phyloP scores from a whole-genome alignment of 2,888 invertebrate species.

The Dynastes tityus region DNA sequence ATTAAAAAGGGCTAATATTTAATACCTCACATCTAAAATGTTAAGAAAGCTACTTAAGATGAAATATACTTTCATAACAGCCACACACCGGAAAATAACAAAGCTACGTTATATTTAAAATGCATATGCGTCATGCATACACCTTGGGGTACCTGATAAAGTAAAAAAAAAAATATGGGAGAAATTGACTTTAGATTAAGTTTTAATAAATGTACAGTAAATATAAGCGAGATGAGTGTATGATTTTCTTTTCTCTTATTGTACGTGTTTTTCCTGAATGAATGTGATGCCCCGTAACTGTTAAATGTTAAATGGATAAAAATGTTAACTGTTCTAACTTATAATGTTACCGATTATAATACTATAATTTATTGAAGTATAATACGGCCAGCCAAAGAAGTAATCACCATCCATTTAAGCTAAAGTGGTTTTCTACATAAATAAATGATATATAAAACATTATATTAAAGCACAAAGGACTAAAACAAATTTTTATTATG shows the following conservation, averaged over 20 bases:
- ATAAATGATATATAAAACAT: too few species aligned
- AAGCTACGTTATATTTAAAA: neutral
- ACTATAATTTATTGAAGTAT: slow-evolving; percentile 30
- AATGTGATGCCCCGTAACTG: slow-evolving; percentile 45
- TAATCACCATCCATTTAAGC: too few species aligned
- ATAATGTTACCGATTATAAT: slow-evolving; percentile 45
- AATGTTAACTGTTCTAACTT: slow-evolving; percentile 63
- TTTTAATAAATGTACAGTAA: slow-evolving; percentile 58
- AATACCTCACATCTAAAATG: too few species aligned
- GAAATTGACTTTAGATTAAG: slow-evolving; percentile 61
- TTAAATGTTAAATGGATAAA: slow-evolving; percentile 57
- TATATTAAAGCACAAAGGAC: too few species aligned
- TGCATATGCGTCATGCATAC: slow-evolving; percentile 36
- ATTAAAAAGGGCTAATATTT: too few species aligned
- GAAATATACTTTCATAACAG: neutral
- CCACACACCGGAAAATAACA: neutral
- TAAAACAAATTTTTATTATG: too few species aligned
- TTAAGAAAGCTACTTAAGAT: too few species aligned
- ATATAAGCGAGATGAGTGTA: slow-evolving; percentile 50
- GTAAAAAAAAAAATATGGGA: slow-evolving; percentile 40
- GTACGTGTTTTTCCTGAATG: slow-evolving; percentile 24
- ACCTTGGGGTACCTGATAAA: slow-evolving; percentile 42
- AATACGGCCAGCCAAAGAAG: neutral
- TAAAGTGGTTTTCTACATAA: too few species aligned
- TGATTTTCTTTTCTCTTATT: slow-evolving; percentile 8